These are phyloP conservation scores for Caenorhabditis elegans DNA, from an alignment of 1,140 invertebrate genomes.

Conservation along the genomic window WBcel235 BX284605.5:7930501-7931000, in stretches of 20 bases:
- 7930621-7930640: too few species aligned
- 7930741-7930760: slow-evolving; percentile 69
- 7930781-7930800: slow-evolving; percentile 69
- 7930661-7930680: slow-evolving; percentile 68
- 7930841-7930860: slow-evolving; percentile 77
- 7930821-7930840: slow-evolving; percentile 67
- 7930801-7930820: not conserved
- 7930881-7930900: slow-evolving; percentile 73
- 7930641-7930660: slow-evolving; percentile 29
- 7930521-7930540: slow-evolving; percentile 69
- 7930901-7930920: slow-evolving; percentile 75
- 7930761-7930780: slow-evolving; percentile 71
- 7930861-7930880: slow-evolving; percentile 75
- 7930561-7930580: slow-evolving; percentile 67
- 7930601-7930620: not conserved
- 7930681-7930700: slow-evolving; percentile 60
- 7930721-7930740: slow-evolving; percentile 60
- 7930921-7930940: slow-evolving; percentile 76
- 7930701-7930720: slow-evolving; percentile 17
- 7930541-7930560: slow-evolving; percentile 68
- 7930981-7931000: slow-evolving; percentile 68
- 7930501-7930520: slow-evolving; percentile 67
- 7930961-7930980: slow-evolving; percentile 67
- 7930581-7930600: slow-evolving; percentile 47
- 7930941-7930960: slow-evolving; percentile 75